A percentile compares a stretch with the other conserved stretches of the same genome.
Conservation (phyloP, 2,888 invertebrate genomes). For the Lysandra bellargus region DNA sequence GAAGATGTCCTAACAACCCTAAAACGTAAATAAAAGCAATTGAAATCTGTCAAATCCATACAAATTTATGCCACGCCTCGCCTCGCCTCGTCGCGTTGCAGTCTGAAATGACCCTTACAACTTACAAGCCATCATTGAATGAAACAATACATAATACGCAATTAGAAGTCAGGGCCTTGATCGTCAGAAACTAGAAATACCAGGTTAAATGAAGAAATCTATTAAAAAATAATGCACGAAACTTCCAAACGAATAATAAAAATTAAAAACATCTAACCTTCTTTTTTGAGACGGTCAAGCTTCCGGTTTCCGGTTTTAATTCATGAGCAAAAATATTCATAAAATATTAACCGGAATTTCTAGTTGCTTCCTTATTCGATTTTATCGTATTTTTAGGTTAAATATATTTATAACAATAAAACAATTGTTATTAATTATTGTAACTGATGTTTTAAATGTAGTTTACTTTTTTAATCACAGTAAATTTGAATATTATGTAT, state of each 20-base stretch:
- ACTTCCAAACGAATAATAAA: neutral
- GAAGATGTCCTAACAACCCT: too few species aligned
- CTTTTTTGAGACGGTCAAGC: neutral
- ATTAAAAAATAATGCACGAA: neutral
- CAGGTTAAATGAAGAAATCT: neutral
- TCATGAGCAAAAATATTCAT: neutral
- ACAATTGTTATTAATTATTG: neutral
- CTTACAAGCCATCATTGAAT: neutral
- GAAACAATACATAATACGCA: conserved; percentile 4
- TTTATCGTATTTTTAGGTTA: neutral
- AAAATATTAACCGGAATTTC: neutral
- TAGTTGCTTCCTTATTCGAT: neutral
- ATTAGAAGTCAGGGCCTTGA: neutral
- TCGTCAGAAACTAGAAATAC: neutral
- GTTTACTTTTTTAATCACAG: neutral
- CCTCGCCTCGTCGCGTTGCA: too few species aligned
- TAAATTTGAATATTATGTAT: neutral
- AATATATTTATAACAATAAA: neutral
- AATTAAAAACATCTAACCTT: neutral
- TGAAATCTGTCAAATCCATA: too few species aligned
- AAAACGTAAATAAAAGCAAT: too few species aligned
- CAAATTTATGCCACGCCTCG: too few species aligned
- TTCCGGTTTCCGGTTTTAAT: conserved; percentile 5
- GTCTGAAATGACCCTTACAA: neutral
- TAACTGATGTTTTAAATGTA: neutral